A percentile compares a stretch with the other conserved stretches of the same genome.
These are phyloP conservation scores for Alethe castanea DNA, from an alignment of 2,113 vertebrate species.

Conservation along the genomic window DNA sequence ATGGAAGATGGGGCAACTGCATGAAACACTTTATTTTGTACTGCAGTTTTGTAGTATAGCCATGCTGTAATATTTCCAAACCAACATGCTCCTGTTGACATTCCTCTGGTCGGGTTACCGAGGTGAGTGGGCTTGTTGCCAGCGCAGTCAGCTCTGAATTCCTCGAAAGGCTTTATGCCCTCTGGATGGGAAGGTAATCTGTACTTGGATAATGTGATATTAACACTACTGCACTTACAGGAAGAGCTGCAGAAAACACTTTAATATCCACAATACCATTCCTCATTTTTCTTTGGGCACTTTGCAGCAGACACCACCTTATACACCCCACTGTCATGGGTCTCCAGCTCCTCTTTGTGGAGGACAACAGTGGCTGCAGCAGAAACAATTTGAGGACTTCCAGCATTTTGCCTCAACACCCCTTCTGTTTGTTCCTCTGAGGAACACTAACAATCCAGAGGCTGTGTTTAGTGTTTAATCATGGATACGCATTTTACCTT, in stretches of 20 bases:
- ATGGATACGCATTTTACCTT: not conserved
- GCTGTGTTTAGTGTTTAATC: not conserved
- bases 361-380: slow-evolving; percentile 5
- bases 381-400: not conserved
- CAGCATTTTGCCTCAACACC: not conserved
- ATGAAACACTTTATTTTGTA: not conserved
- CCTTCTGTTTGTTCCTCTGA: not conserved
- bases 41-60: not conserved
- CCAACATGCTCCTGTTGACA: not conserved
- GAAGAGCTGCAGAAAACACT: not conserved
- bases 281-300: not conserved
- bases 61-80: not conserved
- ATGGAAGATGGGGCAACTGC: not conserved
- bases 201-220: not conserved
- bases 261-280: not conserved
- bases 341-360: slow-evolving; percentile 43
- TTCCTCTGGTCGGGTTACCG: not conserved
- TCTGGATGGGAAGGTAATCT: not conserved
- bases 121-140: not conserved
- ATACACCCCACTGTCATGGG: not conserved
- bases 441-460: not conserved
- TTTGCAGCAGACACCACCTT: not conserved
- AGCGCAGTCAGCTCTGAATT: not conserved
- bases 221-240: not conserved
- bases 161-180: not conserved